A percentile compares a stretch with the other conserved stretches of the same genome.
These are phyloP conservation scores for Psittacula cyanocephala DNA, from an alignment of 2,113 vertebrate species.

Conservation along the genomic window DNA sequence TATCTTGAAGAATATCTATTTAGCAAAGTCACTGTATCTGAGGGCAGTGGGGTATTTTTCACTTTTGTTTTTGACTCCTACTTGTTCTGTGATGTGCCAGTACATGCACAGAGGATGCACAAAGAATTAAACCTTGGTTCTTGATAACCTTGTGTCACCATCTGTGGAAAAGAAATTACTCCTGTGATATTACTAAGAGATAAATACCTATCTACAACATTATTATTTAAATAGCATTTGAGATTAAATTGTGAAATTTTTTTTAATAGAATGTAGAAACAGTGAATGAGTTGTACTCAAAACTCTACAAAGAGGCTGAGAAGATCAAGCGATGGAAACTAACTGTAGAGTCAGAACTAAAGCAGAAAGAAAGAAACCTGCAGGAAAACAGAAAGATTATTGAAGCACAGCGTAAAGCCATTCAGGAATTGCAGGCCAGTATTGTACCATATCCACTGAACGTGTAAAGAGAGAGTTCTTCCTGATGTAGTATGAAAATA, in stretches of 20 bases:
- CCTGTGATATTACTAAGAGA: background rate
- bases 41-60: background rate
- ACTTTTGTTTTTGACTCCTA: background rate
- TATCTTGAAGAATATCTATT: background rate
- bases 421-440: constrained; percentile 92
- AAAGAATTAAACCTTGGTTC: background rate
- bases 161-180: background rate
- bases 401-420: constrained; percentile 89
- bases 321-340: constrained; percentile 92
- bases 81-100: background rate
- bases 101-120: background rate
- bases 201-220: background rate
- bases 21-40: background rate
- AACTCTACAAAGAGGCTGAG: constrained; percentile 90
- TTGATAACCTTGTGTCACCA: background rate
- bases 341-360: constrained; percentile 79
- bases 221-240: constrained; percentile 21
- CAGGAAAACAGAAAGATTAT: constrained; percentile 87
- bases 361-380: constrained; percentile 85
- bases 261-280: constrained; percentile 75
- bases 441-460: background rate
- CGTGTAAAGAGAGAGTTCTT: background rate
- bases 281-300: constrained; percentile 83
- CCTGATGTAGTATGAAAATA: background rate
- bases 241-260: constrained; percentile 12